Conservation (phyloP, 1,140 invertebrate genomes). For the Spodoptera litura region DNA sequence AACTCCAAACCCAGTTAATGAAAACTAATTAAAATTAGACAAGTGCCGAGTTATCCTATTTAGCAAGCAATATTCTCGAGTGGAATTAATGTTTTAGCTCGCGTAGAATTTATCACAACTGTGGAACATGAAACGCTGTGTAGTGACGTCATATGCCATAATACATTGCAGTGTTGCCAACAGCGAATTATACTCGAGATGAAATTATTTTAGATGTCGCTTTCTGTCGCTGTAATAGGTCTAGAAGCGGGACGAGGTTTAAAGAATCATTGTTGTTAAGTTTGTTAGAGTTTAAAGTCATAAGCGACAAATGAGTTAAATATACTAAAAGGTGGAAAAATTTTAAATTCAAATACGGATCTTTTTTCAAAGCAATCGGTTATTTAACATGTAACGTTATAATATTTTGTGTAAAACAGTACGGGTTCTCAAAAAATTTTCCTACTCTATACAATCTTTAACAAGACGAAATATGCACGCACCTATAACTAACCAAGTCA, state of each 20-base stretch:
- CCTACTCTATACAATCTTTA: neutral
- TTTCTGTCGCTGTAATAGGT: neutral
- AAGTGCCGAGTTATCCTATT: slow-evolving; percentile 26
- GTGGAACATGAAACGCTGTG: slow-evolving; percentile 38
- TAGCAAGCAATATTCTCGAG: slow-evolving; percentile 42
- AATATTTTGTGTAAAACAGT: too few relatives aligned
- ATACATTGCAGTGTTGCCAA: slow-evolving; percentile 39
- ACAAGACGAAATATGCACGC: slow-evolving; percentile 22
- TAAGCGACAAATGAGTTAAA: too few relatives aligned
- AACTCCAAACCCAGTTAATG: neutral
- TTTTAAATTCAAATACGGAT: too few relatives aligned
- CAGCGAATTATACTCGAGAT: slow-evolving; percentile 23
- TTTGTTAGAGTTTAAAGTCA: too few relatives aligned
- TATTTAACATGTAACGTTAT: too few relatives aligned
- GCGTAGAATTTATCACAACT: slow-evolving; percentile 44
- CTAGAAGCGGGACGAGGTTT: neutral
- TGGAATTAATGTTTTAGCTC: slow-evolving; percentile 50
- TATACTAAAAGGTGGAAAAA: too few relatives aligned
- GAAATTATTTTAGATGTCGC: slow-evolving; percentile 18
- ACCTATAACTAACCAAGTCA: slow-evolving; percentile 1
- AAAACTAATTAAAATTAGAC: slow-evolving; percentile 36
- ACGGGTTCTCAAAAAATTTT: too few relatives aligned
- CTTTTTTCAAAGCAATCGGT: too few relatives aligned
- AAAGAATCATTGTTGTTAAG: neutral
- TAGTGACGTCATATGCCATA: slow-evolving; percentile 38